A percentile compares a stretch with the other conserved stretches of the same genome.
These are phyloP conservation scores for Cephus pygmeus DNA, from an alignment of 2,888 invertebrate genomes.

Conservation along the genomic window DNA sequence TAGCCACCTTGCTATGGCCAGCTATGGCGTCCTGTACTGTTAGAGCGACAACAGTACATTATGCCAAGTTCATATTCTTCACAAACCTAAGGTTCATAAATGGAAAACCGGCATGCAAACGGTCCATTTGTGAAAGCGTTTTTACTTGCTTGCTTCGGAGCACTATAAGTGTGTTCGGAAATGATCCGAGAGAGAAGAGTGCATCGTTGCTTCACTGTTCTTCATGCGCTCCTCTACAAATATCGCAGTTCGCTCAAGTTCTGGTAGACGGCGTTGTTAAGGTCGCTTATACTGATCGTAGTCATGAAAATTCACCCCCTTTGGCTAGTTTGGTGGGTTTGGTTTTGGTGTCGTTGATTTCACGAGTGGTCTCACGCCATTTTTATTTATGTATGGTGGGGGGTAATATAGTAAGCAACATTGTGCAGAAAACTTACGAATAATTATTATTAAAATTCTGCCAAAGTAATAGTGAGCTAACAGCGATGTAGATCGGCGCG, in stretches of 20 bases:
- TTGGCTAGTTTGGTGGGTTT: background rate
- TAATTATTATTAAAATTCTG: constrained; percentile 7
- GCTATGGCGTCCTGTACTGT: background rate
- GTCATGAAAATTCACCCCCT: background rate
- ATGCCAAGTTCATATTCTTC: background rate
- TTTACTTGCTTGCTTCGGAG: no score
- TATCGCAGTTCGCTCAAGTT: background rate
- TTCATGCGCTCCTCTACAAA: no score
- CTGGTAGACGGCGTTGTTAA: background rate
- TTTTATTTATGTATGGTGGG: constrained; percentile 44
- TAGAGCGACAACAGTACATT: no score
- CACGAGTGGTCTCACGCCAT: constrained; percentile 33
- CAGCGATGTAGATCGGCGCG: constrained; percentile 21
- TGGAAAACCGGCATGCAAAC: background rate
- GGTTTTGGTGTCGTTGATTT: constrained; percentile 25
- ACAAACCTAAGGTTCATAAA: background rate
- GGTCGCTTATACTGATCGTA: background rate
- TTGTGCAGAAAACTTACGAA: constrained; percentile 25
- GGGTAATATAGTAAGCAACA: constrained; percentile 35
- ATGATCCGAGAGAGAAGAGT: no score
- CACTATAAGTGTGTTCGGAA: no score
- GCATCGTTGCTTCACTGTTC: no score
- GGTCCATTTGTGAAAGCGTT: no score
- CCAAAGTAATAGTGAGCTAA: constrained; percentile 9
- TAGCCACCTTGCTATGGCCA: background rate